Conservation (phyloP, 2,888 invertebrate genomes). For the Vesta saturnalis region DNA sequence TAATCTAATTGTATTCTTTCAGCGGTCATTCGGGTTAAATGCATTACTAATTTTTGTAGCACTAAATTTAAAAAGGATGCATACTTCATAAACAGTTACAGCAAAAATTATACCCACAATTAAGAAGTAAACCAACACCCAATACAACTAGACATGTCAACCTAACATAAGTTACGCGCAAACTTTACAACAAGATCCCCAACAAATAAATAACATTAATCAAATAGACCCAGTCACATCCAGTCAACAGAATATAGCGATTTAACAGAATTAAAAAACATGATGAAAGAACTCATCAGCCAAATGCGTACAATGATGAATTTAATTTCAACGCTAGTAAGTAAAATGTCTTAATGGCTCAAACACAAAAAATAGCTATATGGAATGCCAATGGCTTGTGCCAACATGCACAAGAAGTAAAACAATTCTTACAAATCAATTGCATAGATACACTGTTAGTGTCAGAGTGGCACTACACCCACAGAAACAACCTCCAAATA, state of each 20-base stretch:
- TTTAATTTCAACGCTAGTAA: no score
- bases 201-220: slow-evolving; percentile 1
- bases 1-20: no score
- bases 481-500: neutral
- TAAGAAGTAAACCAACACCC: slow-evolving; percentile 4
- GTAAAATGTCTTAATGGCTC: slow-evolving; percentile 17
- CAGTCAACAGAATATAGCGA: neutral
- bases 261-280: slow-evolving; percentile 12
- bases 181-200: neutral
- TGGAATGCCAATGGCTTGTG: no score
- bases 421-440: no score
- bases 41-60: no score
- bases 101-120: no score
- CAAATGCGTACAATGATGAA: slow-evolving; percentile 11
- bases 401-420: no score
- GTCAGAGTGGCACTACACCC: slow-evolving; percentile 11
- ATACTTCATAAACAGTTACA: slow-evolving; percentile 4
- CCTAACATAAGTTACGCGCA: slow-evolving; percentile 15
- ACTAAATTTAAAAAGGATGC: neutral
- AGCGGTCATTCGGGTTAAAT: no score
- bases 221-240: no score
- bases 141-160: slow-evolving; percentile 6
- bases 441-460: slow-evolving; percentile 10
- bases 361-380: neutral
- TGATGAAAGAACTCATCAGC: slow-evolving; percentile 22